These are phyloP conservation scores for Pherbina coryleti DNA, from an alignment of 2,888 invertebrate genomes.

Conservation along the genomic window DNA sequence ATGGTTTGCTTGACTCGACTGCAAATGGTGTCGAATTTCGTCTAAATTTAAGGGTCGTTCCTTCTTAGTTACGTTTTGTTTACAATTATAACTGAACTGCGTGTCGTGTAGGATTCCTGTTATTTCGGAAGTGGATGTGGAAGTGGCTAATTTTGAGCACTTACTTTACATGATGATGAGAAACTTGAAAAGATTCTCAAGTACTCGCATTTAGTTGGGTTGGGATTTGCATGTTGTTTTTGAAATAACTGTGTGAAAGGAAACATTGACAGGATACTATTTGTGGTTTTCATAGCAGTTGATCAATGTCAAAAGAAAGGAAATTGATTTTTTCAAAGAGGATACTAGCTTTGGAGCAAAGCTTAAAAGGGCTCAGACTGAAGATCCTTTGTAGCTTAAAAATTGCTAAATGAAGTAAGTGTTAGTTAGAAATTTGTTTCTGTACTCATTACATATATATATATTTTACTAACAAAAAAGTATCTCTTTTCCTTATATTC, in stretches of 20 bases:
- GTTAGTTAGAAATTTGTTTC: no score
- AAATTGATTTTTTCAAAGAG: no score
- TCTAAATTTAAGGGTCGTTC: background rate
- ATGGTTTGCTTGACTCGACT: background rate
- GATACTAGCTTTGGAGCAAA: conserved; percentile 39
- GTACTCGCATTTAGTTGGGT: background rate
- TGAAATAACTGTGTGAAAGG: conserved; percentile 56
- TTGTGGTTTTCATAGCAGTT: conserved; percentile 15
- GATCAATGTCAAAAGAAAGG: no score
- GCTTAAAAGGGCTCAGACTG: background rate
- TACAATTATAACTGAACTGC: background rate
- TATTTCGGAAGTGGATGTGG: conserved; percentile 60
- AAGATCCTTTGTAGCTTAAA: background rate
- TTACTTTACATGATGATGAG: background rate
- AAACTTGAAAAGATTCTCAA: background rate
- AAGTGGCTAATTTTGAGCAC: conserved; percentile 53
- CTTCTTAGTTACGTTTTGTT: background rate
- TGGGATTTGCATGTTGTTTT: conserved; percentile 5
- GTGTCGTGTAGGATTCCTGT: conserved; percentile 23
- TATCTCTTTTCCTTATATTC: no score
- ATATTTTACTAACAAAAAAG: no score
- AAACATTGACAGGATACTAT: conserved; percentile 43
- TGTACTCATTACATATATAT: no score
- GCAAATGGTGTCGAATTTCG: conserved; percentile 18
- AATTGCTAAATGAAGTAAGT: no score